Evolutionary conservation across 2,797 vertebrate species (phyloP), one percentile per base, ranked within the genome.

Genomic region (Limnodromus scolopaceus): DNA sequence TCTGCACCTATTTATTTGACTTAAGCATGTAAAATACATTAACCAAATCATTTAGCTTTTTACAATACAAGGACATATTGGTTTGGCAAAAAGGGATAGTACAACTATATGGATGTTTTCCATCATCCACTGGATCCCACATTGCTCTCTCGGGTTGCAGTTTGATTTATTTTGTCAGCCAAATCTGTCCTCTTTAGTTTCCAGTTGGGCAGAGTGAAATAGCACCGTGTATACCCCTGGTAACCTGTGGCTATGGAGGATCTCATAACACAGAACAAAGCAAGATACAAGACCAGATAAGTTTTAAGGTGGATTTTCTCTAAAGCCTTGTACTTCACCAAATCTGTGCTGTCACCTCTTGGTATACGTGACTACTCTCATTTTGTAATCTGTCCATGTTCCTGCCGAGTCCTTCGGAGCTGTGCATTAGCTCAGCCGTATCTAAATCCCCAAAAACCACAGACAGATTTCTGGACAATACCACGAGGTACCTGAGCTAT

Each of bases 171-270:
- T 63, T 48, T 61, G 9, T 70, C 68, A 80, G 23, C 2, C 14
- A 65, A 55, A 65, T 6, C 24, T 53, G 11, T 61, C 23, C 22
- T 84, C 11, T 74, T 70, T 24, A 20, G 5, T 68, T 77, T 71
- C n/a, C 34, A 41, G 5, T 46, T 23, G 25, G 30, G 6, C 18
- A 80, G 48, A 72, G 10, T 14, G 7, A 61, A 84, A 60, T 30
- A 76, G 3, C 20, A 19, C 36, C 4, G 0, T 0, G 0, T 46
- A 16, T 51, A 11, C 16, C 77, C 77, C 27, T 70, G 43, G 20
- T 85, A 69, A 55, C 32, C 8, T 57, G 17, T 55, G 41, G 6
- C 39, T 77, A 15, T 36, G 22, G 49, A 24, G 49, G 18, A 32
- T 46, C 8, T 11, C 16, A 36, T 6, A 76, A 22, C 12, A 36